Conservation (phyloP, 2,113 vertebrate genomes). For the Indri indri region DNA sequence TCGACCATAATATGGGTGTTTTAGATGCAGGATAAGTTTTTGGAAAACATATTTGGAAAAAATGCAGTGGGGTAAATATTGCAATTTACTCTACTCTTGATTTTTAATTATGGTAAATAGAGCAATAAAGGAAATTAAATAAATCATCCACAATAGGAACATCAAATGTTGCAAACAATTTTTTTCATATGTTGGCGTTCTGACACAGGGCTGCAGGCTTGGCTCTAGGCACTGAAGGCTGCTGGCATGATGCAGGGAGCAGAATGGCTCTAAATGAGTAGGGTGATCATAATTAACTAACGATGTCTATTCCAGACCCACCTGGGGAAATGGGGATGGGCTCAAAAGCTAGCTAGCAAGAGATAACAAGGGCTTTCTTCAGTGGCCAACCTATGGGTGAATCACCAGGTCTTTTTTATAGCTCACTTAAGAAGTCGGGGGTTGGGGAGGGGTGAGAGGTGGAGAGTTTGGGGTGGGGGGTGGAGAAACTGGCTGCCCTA, state of each 20-base stretch:
- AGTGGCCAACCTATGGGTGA: not conserved
- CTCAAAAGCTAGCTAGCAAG: not conserved
- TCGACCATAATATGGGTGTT: not conserved
- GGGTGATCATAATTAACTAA: constrained; percentile 27
- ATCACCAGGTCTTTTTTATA: not conserved
- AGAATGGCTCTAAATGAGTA: constrained; percentile 42
- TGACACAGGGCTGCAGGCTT: not conserved
- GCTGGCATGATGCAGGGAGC: not conserved
- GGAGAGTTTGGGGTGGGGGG: too few species aligned
- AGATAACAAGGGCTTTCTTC: constrained; percentile 42
- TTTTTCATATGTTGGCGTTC: not conserved
- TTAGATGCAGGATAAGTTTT: constrained; percentile 39
- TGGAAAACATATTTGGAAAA: constrained; percentile 16
- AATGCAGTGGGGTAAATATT: not conserved
- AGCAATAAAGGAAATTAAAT: constrained; percentile 15
- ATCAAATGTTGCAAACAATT: constrained; percentile 3
- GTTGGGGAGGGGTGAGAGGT: too few species aligned
- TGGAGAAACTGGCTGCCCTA: not conserved
- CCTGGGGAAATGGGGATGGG: not conserved
- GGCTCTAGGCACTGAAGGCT: not conserved
- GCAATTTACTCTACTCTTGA: not conserved
- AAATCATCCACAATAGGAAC: not conserved
- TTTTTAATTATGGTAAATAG: constrained; percentile 4
- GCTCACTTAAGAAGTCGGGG: constrained; percentile 15
- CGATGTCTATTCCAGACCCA: not conserved